These are phyloP conservation scores for Stenotaenia linearis DNA, from an alignment of 2,888 invertebrate genomes.

Conservation along the genomic window DNA sequence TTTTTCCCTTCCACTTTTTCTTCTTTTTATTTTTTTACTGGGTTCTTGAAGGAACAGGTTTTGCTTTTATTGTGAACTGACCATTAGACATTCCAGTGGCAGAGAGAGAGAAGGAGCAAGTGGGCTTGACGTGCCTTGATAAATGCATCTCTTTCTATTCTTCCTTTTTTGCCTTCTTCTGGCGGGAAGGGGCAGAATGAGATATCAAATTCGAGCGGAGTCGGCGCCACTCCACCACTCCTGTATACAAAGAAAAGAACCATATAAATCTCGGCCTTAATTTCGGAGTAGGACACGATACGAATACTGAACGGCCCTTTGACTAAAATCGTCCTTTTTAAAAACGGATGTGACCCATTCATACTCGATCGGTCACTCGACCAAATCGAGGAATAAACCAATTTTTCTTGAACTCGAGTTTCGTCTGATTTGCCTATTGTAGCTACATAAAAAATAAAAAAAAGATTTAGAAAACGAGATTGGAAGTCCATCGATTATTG, in stretches of 20 bases:
- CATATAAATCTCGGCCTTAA: constrained; percentile 26
- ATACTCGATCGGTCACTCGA: background rate
- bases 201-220: constrained; percentile 20
- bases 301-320: constrained; percentile 26
- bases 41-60: background rate
- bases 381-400: background rate
- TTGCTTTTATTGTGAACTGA: constrained; percentile 15
- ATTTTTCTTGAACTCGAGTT: too few species aligned
- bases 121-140: constrained; percentile 26
- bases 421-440: too few species aligned
- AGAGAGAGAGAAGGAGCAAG: constrained; percentile 20
- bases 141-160: constrained; percentile 19
- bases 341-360: constrained; percentile 12
- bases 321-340: background rate
- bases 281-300: background rate
- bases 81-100: constrained; percentile 26
- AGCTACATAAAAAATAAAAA: too few species aligned
- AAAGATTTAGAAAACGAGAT: too few species aligned
- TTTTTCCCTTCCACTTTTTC: background rate
- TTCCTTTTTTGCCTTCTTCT: constrained; percentile 17
- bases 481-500: too few species aligned
- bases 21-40: background rate
- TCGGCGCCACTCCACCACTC: background rate
- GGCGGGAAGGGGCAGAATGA: background rate
- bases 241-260: constrained; percentile 26